These are phyloP conservation scores for Falco novaeseelandiae DNA, from an alignment of 2,797 vertebrate genomes.

Conservation along the genomic window DNA sequence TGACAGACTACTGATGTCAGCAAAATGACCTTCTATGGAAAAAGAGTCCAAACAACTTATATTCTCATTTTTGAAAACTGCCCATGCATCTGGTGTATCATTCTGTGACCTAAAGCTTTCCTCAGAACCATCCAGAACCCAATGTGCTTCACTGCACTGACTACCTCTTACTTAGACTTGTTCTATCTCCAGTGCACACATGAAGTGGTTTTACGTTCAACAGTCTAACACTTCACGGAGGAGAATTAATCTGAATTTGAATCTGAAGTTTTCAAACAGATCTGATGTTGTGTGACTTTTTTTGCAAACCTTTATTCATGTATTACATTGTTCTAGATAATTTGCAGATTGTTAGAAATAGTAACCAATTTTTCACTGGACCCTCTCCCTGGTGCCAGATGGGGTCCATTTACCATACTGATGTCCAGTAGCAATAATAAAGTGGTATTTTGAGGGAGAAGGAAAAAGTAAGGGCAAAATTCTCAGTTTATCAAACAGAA, in stretches of 20 bases:
- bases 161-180: background rate
- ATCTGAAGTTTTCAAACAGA: background rate
- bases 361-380: background rate
- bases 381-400: background rate
- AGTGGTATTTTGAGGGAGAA: background rate
- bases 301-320: background rate
- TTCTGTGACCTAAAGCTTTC: background rate
- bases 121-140: background rate
- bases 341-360: background rate
- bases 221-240: background rate
- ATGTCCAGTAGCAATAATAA: background rate
- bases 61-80: background rate
- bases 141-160: background rate
- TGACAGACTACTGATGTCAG: background rate
- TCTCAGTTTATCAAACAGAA: background rate
- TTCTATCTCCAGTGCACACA: conserved; percentile 13
- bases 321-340: background rate
- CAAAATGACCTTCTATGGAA: background rate
- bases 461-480: background rate
- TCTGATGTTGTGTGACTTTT: background rate
- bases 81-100: background rate
- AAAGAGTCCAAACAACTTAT: background rate
- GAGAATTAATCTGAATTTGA: background rate
- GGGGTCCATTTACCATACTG: background rate
- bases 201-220: conserved; percentile 10